Evolutionary conservation across 2,113 vertebrate species (phyloP).

Genomic region (Psophia crepitans): DNA sequence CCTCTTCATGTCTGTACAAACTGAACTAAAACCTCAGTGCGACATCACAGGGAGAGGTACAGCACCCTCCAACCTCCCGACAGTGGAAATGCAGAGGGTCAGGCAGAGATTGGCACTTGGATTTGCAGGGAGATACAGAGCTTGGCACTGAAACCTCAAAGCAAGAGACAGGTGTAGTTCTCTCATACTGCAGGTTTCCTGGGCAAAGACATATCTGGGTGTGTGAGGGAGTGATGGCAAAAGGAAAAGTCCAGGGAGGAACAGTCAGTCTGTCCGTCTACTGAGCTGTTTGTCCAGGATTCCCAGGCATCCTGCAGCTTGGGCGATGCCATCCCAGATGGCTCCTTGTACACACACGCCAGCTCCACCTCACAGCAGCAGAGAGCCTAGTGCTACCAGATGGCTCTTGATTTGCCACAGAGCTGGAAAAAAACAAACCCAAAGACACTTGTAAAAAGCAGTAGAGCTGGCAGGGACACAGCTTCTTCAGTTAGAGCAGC

Average conservation of each 20-base stretch:
- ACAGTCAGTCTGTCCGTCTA: neutral
- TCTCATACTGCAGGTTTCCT: neutral
- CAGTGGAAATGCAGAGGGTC: neutral
- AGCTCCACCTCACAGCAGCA: neutral
- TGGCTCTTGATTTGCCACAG: neutral
- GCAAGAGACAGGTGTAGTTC: neutral
- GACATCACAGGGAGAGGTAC: neutral
- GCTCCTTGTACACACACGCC: neutral
- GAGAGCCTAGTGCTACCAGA: neutral
- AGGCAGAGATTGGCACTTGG: neutral
- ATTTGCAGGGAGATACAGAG: neutral
- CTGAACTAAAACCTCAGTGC: neutral
- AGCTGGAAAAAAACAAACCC: neutral
- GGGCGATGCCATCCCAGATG: neutral
- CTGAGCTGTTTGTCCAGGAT: neutral
- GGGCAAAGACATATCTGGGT: neutral
- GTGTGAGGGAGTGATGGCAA: neutral
- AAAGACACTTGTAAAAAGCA: neutral
- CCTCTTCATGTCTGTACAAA: neutral
- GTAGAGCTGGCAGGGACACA: neutral
- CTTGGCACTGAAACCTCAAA: neutral
- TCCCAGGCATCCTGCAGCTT: neutral
- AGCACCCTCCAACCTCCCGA: neutral
- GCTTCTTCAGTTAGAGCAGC: neutral
- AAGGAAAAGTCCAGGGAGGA: neutral